These are phyloP conservation scores for Lithophane ornitopus DNA, from an alignment of 2,888 invertebrate species.

Conservation along the genomic window DNA sequence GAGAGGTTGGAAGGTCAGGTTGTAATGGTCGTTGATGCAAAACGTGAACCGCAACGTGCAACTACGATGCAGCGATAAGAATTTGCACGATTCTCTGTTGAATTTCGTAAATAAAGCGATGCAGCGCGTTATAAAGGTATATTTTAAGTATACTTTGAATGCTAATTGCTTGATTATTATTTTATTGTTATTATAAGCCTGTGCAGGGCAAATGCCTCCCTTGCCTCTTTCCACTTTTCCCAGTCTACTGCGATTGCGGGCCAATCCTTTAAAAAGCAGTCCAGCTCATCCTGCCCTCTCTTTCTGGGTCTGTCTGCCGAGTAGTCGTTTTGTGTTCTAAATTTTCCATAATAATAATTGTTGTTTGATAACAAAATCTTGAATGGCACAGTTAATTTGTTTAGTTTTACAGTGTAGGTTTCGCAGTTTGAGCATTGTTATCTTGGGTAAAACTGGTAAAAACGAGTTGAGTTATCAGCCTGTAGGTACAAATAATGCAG, in stretches of 20 bases:
- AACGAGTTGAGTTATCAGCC: slow-evolving; percentile 41
- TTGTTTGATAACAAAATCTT: slow-evolving; percentile 1
- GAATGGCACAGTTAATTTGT: slow-evolving; percentile 2
- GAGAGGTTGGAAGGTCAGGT: slow-evolving; percentile 54
- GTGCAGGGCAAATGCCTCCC: not conserved
- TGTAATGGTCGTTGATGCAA: slow-evolving; percentile 68
- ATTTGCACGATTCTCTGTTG: slow-evolving; percentile 81
- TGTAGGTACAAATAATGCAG: slow-evolving; percentile 16
- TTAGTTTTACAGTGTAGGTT: slow-evolving; percentile 19
- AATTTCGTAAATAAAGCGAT: slow-evolving; percentile 64
- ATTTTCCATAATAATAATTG: not conserved
- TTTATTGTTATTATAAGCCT: not conserved
- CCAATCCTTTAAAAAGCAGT: too few relatives aligned
- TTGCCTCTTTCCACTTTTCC: not conserved
- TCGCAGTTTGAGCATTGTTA: slow-evolving; percentile 24
- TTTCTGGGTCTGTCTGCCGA: not conserved
- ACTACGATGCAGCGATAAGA: slow-evolving; percentile 82
- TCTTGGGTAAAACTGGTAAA: slow-evolving; percentile 27
- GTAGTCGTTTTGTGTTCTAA: not conserved
- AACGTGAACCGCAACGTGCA: slow-evolving; percentile 81
- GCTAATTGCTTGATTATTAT: slow-evolving; percentile 37
- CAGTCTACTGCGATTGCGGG: not conserved
- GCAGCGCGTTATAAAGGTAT: slow-evolving; percentile 58
- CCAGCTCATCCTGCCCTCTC: not conserved
- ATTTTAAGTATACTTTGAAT: slow-evolving; percentile 34